These are phyloP conservation scores for Platysteira castanea DNA, from an alignment of 2,113 vertebrate species.

Conservation along the genomic window DNA sequence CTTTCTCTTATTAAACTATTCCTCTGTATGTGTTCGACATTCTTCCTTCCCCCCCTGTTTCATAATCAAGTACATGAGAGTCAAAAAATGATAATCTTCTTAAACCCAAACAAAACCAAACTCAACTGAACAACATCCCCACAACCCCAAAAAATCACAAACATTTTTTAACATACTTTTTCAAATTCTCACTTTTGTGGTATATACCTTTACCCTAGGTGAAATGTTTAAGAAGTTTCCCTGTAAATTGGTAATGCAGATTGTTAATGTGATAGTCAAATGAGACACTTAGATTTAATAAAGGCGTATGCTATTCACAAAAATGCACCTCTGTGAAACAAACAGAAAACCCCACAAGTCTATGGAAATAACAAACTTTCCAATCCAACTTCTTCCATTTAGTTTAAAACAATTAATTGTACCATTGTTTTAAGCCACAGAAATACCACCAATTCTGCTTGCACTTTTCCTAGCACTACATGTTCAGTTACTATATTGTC, in stretches of 20 bases:
- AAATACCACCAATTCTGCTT: not conserved
- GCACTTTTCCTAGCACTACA: not conserved
- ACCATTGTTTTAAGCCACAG: not conserved
- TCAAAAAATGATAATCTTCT: not conserved
- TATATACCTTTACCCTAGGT: not conserved
- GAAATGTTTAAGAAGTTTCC: not conserved
- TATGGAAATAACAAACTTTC: not conserved
- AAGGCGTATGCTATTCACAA: too few species aligned
- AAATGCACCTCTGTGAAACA: too few species aligned
- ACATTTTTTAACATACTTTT: not conserved
- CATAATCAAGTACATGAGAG: not conserved
- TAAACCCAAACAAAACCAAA: not conserved
- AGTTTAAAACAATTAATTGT: not conserved
- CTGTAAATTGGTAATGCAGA: not conserved
- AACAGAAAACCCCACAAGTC: too few species aligned
- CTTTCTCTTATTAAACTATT: not conserved
- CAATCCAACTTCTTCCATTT: not conserved
- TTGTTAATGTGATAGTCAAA: not conserved
- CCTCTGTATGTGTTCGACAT: not conserved
- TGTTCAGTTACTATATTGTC: not conserved
- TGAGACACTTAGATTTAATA: not conserved
- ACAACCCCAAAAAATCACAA: not conserved
- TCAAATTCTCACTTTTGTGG: not conserved
- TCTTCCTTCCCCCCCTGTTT: not conserved
- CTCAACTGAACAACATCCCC: not conserved